Conservation (phyloP, 64 coral and sea anemone genomes). For the Pachyseris speciosa region DNA sequence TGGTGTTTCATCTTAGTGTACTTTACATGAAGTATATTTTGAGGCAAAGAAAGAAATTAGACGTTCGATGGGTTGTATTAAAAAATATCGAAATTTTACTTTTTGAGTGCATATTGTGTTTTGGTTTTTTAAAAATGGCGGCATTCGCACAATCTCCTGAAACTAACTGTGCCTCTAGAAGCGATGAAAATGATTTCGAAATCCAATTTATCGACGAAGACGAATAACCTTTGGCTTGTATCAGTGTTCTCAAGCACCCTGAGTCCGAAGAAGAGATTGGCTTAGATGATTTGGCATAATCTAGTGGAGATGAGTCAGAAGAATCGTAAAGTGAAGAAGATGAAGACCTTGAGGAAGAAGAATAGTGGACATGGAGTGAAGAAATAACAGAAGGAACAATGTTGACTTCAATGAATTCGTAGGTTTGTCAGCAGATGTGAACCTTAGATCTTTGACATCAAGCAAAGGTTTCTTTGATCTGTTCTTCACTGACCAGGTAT, state of each 20-base stretch:
- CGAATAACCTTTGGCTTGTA: constrained; percentile 29
- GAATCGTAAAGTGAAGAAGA: constrained; percentile 25
- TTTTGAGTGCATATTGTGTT: constrained; percentile 15
- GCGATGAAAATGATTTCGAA: constrained; percentile 11
- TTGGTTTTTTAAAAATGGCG: constrained; percentile 41
- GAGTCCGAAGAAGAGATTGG: constrained; percentile 34
- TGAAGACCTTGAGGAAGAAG: constrained; percentile 18
- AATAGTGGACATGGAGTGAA: constrained; percentile 8
- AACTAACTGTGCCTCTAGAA: constrained; percentile 12
- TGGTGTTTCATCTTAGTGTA: background rate
- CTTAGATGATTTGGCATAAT: constrained; percentile 19
- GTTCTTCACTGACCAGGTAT: constrained; percentile 17
- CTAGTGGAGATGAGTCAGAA: constrained; percentile 21
- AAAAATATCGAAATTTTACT: constrained; percentile 11
- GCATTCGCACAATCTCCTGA: background rate
- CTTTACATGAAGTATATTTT: constrained; percentile 7
- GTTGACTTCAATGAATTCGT: constrained; percentile 15
- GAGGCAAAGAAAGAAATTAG: constrained; percentile 26
- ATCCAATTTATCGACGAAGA: constrained; percentile 29
- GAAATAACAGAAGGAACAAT: constrained; percentile 33
- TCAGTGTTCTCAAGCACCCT: constrained; percentile 11
- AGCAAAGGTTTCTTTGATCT: constrained; percentile 33
- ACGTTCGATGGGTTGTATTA: background rate
- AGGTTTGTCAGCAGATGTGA: constrained; percentile 11
- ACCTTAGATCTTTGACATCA: constrained; percentile 31